Evolutionary conservation across 2,113 vertebrate species (phyloP).

Genomic region (Talpa occidentalis): DNA sequence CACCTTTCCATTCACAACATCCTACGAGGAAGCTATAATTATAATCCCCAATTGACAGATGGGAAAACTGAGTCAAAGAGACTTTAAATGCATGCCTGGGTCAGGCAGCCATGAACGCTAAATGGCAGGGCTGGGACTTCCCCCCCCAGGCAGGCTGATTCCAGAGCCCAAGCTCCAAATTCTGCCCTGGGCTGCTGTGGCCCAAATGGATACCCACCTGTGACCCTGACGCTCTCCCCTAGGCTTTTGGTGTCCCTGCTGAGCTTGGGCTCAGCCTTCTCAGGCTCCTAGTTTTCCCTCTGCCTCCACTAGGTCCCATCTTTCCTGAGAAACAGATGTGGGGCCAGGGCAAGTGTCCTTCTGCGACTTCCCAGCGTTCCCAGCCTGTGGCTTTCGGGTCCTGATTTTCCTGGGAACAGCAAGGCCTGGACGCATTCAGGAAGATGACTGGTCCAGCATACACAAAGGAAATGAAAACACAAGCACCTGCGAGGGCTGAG

Average conservation of each 20-base stretch:
- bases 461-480: background rate
- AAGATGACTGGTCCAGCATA: background rate
- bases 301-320: background rate
- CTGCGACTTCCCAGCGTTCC: conserved; percentile 61
- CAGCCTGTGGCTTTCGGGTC: background rate
- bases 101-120: background rate
- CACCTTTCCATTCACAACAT: background rate
- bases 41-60: background rate
- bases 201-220: background rate
- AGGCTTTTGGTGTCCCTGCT: background rate
- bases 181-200: background rate
- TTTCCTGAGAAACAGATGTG: background rate
- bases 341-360: background rate
- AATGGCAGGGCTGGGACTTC: background rate
- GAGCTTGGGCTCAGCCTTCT: background rate
- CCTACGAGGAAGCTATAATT: background rate
- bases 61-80: background rate
- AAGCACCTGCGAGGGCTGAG: background rate
- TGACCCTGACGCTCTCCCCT: background rate
- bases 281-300: background rate
- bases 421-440: background rate
- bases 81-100: background rate
- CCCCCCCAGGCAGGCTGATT: background rate
- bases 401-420: background rate
- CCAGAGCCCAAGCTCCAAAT: background rate